Evolutionary conservation across 2,113 vertebrate species (phyloP).

Genomic region (Sapajus apella): DNA sequence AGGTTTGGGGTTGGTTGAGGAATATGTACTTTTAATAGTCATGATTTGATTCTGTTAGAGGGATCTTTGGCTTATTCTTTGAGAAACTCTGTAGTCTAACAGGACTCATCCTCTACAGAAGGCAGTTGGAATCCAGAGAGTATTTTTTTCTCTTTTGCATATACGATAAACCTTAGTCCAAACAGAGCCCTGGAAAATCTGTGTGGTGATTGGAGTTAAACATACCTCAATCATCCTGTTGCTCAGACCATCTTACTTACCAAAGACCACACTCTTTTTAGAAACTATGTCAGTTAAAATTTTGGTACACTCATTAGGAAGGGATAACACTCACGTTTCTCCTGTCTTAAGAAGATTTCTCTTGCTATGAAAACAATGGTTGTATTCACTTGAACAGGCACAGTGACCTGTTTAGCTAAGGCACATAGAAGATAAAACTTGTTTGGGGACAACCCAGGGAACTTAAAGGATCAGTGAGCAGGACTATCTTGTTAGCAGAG

Average conservation of each 20-base stretch:
- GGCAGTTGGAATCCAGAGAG: background rate
- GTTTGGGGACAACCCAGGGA: background rate
- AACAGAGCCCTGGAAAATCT: background rate
- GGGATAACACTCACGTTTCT: constrained; percentile 40
- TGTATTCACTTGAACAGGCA: constrained; percentile 29
- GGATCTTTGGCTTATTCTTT: background rate
- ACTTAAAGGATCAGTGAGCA: background rate
- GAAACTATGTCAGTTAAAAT: constrained; percentile 22
- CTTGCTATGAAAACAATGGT: background rate
- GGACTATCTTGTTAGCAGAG: background rate
- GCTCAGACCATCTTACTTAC: background rate
- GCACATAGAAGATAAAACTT: background rate
- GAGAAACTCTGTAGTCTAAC: background rate
- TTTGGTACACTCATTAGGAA: background rate
- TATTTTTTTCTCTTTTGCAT: background rate
- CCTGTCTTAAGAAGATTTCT: constrained; percentile 57
- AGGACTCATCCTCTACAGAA: background rate
- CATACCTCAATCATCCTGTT: background rate
- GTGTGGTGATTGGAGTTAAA: background rate
- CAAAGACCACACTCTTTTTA: background rate
- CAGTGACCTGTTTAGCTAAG: background rate
- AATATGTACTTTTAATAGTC: background rate
- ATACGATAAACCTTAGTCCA: background rate
- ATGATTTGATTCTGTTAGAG: background rate
- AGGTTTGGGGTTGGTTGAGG: background rate